These are phyloP conservation scores for Drosophila watanabei DNA, from an alignment of 1,140 invertebrate genomes.

Conservation along the genomic window DNA sequence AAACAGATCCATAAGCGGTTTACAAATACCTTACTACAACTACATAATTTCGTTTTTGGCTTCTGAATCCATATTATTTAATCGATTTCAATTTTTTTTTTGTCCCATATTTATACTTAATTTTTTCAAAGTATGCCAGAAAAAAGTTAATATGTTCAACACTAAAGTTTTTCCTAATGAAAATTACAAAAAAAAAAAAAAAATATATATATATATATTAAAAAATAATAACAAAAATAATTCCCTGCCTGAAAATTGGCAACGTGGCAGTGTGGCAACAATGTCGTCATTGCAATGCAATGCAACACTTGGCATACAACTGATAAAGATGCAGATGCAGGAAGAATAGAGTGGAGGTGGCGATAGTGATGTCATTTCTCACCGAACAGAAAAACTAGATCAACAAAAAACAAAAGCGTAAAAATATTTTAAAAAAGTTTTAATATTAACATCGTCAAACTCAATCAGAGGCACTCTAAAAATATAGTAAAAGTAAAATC, in stretches of 20 bases:
- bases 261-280: slow-evolving; percentile 17
- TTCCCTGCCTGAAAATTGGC: slow-evolving; percentile 12
- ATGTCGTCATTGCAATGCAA: slow-evolving; percentile 30
- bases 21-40: too few species aligned
- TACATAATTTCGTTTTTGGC: too few species aligned
- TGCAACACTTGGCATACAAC: slow-evolving; percentile 43
- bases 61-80: too few species aligned
- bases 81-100: background rate
- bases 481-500: too few species aligned
- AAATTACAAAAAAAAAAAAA: background rate
- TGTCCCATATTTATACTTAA: background rate
- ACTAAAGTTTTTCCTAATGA: background rate
- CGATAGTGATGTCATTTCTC: too few species aligned
- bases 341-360: background rate
- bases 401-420: too few species aligned
- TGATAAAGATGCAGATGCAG: slow-evolving; percentile 29
- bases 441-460: too few species aligned
- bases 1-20: background rate
- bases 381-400: too few species aligned
- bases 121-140: too few species aligned
- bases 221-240: too few species aligned
- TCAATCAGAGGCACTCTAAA: too few species aligned
- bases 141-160: background rate
- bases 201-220: background rate
- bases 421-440: too few species aligned